Percentiles rank a stretch among this genome's conserved stretches.
Conservation (phyloP, 2,797 vertebrate genomes). For the Nannoperca obscura region DNA sequence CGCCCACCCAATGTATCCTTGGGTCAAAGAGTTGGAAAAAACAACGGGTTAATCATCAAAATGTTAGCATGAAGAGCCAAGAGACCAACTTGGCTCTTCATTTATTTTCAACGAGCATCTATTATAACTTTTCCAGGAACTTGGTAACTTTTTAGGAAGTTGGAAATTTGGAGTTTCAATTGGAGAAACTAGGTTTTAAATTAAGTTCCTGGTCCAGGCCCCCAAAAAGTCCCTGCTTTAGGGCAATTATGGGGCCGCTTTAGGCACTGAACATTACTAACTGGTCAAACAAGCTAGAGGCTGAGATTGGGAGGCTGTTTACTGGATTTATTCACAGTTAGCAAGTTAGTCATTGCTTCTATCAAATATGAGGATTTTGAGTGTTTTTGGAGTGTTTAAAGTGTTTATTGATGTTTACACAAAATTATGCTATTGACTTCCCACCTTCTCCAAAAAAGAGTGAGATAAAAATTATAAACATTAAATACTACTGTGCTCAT, state of each 20-base stretch:
- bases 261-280: background rate
- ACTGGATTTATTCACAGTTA: background rate
- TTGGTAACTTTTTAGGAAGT: background rate
- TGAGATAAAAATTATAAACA: background rate
- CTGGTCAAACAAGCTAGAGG: background rate
- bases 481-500: too few relatives aligned
- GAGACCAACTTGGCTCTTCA: too few relatives aligned
- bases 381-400: background rate
- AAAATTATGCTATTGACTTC: background rate
- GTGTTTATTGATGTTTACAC: background rate
- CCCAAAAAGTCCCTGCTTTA: background rate
- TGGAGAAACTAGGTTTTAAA: background rate
- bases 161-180: background rate
- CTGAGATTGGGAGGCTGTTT: background rate
- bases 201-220: background rate
- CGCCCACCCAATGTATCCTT: conserved; percentile 94
- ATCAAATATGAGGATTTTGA: background rate
- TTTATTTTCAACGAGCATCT: background rate
- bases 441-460: background rate
- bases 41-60: background rate
- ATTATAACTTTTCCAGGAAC: background rate
- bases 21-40: background rate
- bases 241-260: background rate
- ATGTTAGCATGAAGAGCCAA: background rate
- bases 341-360: background rate